Conservation (phyloP, 2,888 invertebrate genomes). For the Cacoxenus indagator region DNA sequence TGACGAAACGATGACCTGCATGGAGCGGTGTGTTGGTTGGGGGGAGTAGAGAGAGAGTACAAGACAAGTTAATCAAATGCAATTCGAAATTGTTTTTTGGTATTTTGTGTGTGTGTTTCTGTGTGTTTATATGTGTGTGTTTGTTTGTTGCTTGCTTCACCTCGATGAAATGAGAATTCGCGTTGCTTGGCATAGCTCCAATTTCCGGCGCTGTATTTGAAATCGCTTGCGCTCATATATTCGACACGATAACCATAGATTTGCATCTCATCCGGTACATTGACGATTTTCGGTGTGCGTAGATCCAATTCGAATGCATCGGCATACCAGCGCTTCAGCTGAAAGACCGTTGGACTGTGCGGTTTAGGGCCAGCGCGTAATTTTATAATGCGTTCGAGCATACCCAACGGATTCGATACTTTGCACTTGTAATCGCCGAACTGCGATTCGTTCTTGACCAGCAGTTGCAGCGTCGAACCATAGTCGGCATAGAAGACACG, state of each 20-base stretch:
- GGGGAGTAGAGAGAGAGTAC: not conserved
- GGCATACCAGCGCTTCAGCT: slow-evolving; percentile 62
- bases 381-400: slow-evolving; percentile 72
- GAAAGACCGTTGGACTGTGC: slow-evolving; percentile 70
- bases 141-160: too few species aligned
- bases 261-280: slow-evolving; percentile 66
- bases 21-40: too few species aligned
- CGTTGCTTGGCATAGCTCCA: slow-evolving; percentile 68
- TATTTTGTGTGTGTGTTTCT: too few species aligned
- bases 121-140: too few species aligned
- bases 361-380: slow-evolving; percentile 74
- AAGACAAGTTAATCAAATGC: not conserved
- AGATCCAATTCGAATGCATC: slow-evolving; percentile 71
- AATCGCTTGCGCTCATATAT: slow-evolving; percentile 66
- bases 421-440: slow-evolving; percentile 75
- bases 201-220: slow-evolving; percentile 66
- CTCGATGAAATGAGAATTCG: slow-evolving; percentile 68
- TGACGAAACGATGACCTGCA: slow-evolving; percentile 72
- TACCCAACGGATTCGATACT: slow-evolving; percentile 73
- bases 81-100: not conserved
- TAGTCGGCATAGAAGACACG: slow-evolving; percentile 66
- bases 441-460: slow-evolving; percentile 60
- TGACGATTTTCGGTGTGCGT: slow-evolving; percentile 60
- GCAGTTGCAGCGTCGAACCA: slow-evolving; percentile 67
- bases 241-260: slow-evolving; percentile 69